Evolutionary conservation across 2,797 vertebrate genomes (phyloP).

Genomic region (Acanthurus leucopareius): DNA sequence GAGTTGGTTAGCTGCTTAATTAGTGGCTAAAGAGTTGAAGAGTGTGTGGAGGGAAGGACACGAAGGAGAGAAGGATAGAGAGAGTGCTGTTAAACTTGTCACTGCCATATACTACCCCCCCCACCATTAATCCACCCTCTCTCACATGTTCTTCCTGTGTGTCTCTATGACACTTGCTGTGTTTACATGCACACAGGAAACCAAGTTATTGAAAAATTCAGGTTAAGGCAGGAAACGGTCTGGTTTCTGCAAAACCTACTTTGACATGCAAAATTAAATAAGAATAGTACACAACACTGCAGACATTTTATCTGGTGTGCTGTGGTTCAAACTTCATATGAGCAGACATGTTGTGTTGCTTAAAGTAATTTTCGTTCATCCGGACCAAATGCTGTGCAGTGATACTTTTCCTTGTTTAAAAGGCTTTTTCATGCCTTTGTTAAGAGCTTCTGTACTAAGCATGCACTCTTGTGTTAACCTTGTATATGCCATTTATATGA

Average conservation of each 20-base stretch:
- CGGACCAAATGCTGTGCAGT: neutral
- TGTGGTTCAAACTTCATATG: neutral
- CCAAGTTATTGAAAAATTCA: neutral
- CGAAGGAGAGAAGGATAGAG: slow-evolving; percentile 20
- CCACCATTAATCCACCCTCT: neutral
- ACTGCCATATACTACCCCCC: neutral
- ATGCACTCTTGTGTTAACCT: neutral
- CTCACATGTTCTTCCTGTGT: slow-evolving; percentile 11
- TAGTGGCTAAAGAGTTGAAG: slow-evolving; percentile 51
- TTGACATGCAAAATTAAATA: neutral
- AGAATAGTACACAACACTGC: neutral
- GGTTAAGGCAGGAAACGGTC: neutral
- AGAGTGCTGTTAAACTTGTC: slow-evolving; percentile 51
- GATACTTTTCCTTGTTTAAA: slow-evolving; percentile 4
- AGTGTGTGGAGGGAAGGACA: slow-evolving; percentile 26
- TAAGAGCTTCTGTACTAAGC: no score
- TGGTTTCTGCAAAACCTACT: slow-evolving; percentile 11
- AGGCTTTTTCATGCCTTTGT: neutral
- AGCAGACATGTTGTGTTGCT: neutral
- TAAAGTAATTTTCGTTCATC: neutral
- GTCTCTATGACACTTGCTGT: neutral
- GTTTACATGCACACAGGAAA: slow-evolving; percentile 9
- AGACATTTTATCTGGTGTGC: neutral
- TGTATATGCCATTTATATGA: neutral
- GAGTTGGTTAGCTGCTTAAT: slow-evolving; percentile 70